Conservation (phyloP, 2,888 invertebrate genomes). For the Epiblema foenella region DNA sequence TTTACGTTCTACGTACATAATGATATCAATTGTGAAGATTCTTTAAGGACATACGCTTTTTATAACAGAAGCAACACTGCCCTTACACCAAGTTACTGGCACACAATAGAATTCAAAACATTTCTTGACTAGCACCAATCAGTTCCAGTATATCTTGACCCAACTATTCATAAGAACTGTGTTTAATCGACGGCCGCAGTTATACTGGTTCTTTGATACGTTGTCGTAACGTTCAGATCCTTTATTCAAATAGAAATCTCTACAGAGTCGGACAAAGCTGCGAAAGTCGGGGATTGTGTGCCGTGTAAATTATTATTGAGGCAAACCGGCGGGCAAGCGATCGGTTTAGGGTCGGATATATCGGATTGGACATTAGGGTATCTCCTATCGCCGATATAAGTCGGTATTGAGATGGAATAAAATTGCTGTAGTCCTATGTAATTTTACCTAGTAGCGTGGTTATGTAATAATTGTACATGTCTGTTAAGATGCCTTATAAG, state of each 20-base stretch:
- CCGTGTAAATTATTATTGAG: constrained; percentile 40
- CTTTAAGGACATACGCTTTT: background rate
- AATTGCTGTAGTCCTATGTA: background rate
- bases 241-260: constrained; percentile 43
- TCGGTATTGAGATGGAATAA: constrained; percentile 1
- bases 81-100: constrained; percentile 14
- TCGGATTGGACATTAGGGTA: too few species aligned
- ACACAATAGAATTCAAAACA: background rate
- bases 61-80: background rate
- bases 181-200: background rate
- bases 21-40: background rate
- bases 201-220: background rate
- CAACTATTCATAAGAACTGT: background rate
- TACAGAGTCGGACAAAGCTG: constrained; percentile 39
- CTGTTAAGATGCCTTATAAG: too few species aligned
- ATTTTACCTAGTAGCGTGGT: background rate
- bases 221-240: constrained; percentile 18
- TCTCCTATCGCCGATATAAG: background rate
- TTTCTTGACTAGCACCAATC: background rate
- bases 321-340: constrained; percentile 14
- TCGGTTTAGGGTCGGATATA: constrained; percentile 17
- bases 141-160: background rate
- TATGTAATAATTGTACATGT: background rate
- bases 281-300: constrained; percentile 31
- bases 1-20: too few species aligned